phyloP scores from a whole-genome alignment of 2,797 vertebrate genomes.

The Pteronotus mesoamericanus region DNA sequence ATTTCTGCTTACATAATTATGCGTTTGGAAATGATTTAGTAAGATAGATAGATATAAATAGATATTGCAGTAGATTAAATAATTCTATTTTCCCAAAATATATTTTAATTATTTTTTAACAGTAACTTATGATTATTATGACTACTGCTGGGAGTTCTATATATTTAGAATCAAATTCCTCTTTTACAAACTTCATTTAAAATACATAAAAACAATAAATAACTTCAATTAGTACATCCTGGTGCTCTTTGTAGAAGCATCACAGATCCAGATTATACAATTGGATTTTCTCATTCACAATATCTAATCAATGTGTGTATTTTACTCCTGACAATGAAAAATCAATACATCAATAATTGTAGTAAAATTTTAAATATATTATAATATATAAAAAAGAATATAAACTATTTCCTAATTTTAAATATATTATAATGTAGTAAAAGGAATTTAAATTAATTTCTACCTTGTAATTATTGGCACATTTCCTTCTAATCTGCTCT shows the following conservation, averaged over 20 bases:
- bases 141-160: not conserved
- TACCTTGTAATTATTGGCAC: not conserved
- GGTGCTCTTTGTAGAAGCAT: not conserved
- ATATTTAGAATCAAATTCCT: not conserved
- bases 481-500: not conserved
- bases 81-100: not conserved
- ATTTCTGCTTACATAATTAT: not conserved
- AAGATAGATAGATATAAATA: not conserved
- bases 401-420: not conserved
- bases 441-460: not conserved
- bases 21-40: not conserved
- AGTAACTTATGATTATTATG: not conserved
- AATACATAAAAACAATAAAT: not conserved
- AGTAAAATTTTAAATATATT: not conserved
- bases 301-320: not conserved
- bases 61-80: not conserved
- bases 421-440: not conserved
- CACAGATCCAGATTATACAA: not conserved
- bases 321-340: not conserved
- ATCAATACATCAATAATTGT: not conserved
- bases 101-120: not conserved
- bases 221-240: not conserved
- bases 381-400: not conserved
- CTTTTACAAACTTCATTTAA: not conserved
- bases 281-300: not conserved